phyloP scores from a whole-genome alignment of 2,888 invertebrate species.

The Leptopilina myrica region DNA sequence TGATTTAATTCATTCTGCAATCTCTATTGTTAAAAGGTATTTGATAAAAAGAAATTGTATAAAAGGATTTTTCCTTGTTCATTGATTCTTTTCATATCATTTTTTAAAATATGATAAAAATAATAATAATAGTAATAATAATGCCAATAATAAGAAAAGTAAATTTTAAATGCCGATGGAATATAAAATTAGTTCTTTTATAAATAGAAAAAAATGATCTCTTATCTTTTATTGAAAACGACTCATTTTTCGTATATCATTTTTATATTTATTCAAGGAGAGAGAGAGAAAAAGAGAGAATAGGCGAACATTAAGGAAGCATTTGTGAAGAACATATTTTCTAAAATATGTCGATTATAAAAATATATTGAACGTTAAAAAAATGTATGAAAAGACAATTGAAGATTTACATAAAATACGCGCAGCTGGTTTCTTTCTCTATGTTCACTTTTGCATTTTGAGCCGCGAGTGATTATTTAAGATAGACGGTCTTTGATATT shows the following conservation, averaged over 20 bases:
- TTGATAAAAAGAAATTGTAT: background rate
- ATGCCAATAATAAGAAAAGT: background rate
- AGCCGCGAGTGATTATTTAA: background rate
- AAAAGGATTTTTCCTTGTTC: background rate
- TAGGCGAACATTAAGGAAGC: background rate
- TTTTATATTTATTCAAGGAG: no score
- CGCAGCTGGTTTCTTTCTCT: conserved; percentile 22
- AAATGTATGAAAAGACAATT: conserved; percentile 1
- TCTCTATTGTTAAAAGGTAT: background rate
- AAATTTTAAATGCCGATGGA: background rate
- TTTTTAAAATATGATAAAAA: background rate
- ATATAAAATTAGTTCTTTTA: background rate
- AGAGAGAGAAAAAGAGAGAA: no score
- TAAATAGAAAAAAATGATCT: background rate
- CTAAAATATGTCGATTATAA: background rate
- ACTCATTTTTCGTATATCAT: background rate
- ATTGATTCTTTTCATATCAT: conserved; percentile 4
- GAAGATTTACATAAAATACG: background rate
- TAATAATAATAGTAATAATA: background rate
- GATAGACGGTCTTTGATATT: background rate
- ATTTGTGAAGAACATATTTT: background rate
- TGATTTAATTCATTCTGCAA: background rate
- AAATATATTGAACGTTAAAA: conserved; percentile 19
- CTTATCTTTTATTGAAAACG: background rate
- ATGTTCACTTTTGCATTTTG: conserved; percentile 1